phyloP scores from a whole-genome alignment of 2,113 vertebrate species.

The Trinectes maculatus region DNA sequence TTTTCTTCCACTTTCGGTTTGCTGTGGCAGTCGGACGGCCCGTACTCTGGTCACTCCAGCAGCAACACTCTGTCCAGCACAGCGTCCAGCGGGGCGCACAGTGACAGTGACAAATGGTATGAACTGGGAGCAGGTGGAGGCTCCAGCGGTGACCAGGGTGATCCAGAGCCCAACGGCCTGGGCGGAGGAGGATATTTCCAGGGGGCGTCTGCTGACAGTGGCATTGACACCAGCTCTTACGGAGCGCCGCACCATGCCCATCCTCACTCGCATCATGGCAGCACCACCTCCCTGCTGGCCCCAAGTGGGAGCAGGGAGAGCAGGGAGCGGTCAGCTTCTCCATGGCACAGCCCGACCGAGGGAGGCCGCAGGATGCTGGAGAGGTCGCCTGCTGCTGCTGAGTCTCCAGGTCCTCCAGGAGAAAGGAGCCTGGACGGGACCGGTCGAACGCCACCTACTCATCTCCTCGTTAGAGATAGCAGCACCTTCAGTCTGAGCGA shows the following conservation, averaged over 20 bases:
- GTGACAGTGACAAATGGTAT: constrained; percentile 96
- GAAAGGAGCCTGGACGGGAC: constrained; percentile 83
- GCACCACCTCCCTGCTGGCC: constrained; percentile 88
- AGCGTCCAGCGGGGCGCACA: constrained; percentile 92
- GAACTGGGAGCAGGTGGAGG: constrained; percentile 85
- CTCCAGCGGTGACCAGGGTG: constrained; percentile 83
- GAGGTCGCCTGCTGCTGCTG: constrained; percentile 84
- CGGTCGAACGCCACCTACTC: constrained; percentile 88
- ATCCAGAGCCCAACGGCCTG: constrained; percentile 91
- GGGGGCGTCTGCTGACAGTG: constrained; percentile 92
- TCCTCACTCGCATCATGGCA: constrained; percentile 86
- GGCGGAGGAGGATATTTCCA: constrained; percentile 90
- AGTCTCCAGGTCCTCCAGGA: constrained; percentile 85
- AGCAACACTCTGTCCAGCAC: constrained; percentile 98
- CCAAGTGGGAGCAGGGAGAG: constrained; percentile 80
- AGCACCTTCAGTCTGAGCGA: constrained; percentile 93
- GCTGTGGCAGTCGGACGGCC: constrained; percentile 87
- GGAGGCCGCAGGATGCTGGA: constrained; percentile 88
- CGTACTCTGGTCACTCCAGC: constrained; percentile 97
- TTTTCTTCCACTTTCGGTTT: constrained; percentile 2
- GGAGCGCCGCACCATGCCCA: constrained; percentile 75
- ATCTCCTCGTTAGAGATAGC: constrained; percentile 90
- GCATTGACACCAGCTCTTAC: constrained; percentile 93
- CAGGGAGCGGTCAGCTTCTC: constrained; percentile 86
- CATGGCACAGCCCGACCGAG: constrained; percentile 95